Evolutionary conservation across 2,797 vertebrate genomes (phyloP).

Genomic region (Poecile montanus): DNA sequence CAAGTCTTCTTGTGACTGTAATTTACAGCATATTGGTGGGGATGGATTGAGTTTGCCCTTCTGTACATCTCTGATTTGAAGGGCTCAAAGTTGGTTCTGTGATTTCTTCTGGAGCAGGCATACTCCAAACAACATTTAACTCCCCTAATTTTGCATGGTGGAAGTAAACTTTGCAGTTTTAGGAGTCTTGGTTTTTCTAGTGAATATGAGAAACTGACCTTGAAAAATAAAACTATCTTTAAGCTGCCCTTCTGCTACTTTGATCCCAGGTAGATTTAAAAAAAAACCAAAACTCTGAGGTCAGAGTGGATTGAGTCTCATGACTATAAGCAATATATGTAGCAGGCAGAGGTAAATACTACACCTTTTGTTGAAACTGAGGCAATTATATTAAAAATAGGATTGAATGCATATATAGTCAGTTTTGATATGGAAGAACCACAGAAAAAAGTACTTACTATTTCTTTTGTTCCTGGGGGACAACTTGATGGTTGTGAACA

Average conservation of each 20-base stretch:
- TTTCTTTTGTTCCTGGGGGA: constrained; percentile 71
- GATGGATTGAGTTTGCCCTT: not conserved
- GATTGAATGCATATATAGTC: not conserved
- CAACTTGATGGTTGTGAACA: constrained; percentile 74
- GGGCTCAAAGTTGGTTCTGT: not conserved
- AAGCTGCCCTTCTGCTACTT: not conserved
- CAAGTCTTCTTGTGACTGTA: not conserved
- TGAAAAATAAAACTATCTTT: not conserved
- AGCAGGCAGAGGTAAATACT: not conserved
- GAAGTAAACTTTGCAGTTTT: not conserved
- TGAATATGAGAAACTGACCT: not conserved
- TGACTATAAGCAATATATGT: not conserved
- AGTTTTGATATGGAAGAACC: not conserved
- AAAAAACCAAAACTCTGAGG: no score
- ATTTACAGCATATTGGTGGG: not conserved
- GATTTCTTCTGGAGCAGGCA: not conserved
- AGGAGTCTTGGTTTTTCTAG: not conserved
- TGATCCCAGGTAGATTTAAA: not conserved
- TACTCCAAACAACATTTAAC: not conserved
- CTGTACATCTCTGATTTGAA: not conserved
- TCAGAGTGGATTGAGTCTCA: not conserved
- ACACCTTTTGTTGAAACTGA: not conserved
- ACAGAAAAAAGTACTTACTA: constrained; percentile 74
- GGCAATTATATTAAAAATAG: not conserved
- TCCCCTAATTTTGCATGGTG: not conserved